Percentiles rank a stretch among this genome's conserved stretches.
These are phyloP conservation scores for Scaptomyza tumidula DNA, from an alignment of 2,888 invertebrate genomes.

Conservation along the genomic window DNA sequence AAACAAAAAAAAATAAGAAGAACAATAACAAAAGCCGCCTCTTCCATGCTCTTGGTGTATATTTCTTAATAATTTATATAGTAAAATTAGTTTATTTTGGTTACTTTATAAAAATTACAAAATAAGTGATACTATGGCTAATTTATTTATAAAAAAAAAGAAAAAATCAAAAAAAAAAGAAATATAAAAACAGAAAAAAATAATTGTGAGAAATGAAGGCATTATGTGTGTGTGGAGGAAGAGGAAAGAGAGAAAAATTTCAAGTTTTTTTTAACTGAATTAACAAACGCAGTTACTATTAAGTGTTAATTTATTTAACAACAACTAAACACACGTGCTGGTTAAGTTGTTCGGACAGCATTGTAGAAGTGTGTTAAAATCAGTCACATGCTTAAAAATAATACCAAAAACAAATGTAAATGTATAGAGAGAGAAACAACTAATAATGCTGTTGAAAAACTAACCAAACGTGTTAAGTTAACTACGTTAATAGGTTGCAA, in stretches of 20 bases:
- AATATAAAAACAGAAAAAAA: constrained; percentile 26
- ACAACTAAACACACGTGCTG: constrained; percentile 34
- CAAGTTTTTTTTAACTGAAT: constrained; percentile 48
- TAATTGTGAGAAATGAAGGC: constrained; percentile 40
- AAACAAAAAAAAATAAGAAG: constrained; percentile 12
- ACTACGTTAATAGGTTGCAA: constrained; percentile 31
- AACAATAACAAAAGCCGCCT: constrained; percentile 41
- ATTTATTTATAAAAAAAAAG: constrained; percentile 71
- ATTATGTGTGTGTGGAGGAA: neutral
- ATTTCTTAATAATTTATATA: constrained; percentile 67
- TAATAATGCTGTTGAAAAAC: constrained; percentile 9
- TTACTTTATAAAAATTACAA: constrained; percentile 77
- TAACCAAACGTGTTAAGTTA: constrained; percentile 14
- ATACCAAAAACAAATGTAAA: constrained; percentile 28
- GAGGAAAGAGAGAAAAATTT: constrained; percentile 13
- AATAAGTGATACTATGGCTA: constrained; percentile 83
- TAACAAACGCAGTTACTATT: constrained; percentile 59
- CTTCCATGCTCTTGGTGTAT: constrained; percentile 74
- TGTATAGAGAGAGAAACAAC: constrained; percentile 6
- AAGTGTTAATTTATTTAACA: constrained; percentile 77
- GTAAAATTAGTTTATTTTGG: constrained; percentile 73
- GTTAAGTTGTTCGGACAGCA: constrained; percentile 28
- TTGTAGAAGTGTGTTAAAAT: constrained; percentile 18
- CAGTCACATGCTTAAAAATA: constrained; percentile 14
- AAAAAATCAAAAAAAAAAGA: constrained; percentile 13